phyloP scores from a whole-genome alignment of 2,888 invertebrate species.

The Calameuta pallipes region DNA sequence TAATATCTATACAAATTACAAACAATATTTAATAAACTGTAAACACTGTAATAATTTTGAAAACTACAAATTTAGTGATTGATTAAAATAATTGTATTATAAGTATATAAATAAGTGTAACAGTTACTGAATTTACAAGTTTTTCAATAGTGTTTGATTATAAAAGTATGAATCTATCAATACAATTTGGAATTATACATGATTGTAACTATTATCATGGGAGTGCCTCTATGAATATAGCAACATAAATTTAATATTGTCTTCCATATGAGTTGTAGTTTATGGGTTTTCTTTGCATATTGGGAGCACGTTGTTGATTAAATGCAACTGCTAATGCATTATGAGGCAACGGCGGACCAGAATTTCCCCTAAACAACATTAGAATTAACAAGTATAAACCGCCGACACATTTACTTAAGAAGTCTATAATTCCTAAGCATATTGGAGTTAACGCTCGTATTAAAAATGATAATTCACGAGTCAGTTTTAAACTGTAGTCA shows the following conservation, averaged over 20 bases:
- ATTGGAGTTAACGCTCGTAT: constrained; percentile 57
- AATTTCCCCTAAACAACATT: constrained; percentile 48
- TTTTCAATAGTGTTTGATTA: not conserved
- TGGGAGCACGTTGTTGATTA: constrained; percentile 13
- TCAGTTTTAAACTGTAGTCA: constrained; percentile 57
- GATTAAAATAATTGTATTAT: not conserved
- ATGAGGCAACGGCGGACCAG: constrained; percentile 19
- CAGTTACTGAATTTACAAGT: not conserved
- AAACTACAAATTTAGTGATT: not conserved
- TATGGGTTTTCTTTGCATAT: not conserved
- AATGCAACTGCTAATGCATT: constrained; percentile 26
- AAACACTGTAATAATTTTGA: no score
- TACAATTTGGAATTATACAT: not conserved
- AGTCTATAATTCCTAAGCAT: constrained; percentile 55
- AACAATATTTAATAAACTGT: not conserved
- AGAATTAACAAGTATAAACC: constrained; percentile 62
- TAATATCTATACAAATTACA: not conserved
- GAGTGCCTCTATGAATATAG: not conserved
- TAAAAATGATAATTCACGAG: constrained; percentile 51
- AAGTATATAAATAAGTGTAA: no score
- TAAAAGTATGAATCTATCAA: not conserved
- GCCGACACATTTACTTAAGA: constrained; percentile 58
- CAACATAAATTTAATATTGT: not conserved
- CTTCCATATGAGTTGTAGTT: not conserved
- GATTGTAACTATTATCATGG: not conserved